Evolutionary conservation across 2,797 vertebrate genomes (phyloP).

Genomic region (Loris lydekkerianus): DNA sequence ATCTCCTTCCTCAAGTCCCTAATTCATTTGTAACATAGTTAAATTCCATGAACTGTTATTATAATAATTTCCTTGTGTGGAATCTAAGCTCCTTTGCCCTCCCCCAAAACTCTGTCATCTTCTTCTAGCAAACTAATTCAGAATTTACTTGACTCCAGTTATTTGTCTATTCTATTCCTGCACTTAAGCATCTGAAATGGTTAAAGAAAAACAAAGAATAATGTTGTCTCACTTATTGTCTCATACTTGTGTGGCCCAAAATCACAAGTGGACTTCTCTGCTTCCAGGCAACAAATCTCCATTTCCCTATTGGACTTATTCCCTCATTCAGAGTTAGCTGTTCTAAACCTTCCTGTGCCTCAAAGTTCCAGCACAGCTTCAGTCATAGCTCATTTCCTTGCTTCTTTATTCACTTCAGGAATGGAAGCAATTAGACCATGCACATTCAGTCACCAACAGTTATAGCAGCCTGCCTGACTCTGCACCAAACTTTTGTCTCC

Average conservation of each 20-base stretch:
- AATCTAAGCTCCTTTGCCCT: conserved; percentile 29
- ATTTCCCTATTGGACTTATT: not conserved
- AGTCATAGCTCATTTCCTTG: not conserved
- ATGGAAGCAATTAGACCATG: not conserved
- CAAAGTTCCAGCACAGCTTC: not conserved
- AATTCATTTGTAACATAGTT: conserved; percentile 1
- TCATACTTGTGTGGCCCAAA: not conserved
- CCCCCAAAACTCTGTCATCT: not conserved
- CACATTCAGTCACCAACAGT: not conserved
- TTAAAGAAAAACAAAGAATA: not conserved
- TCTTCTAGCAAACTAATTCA: conserved; percentile 1
- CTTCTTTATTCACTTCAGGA: not conserved
- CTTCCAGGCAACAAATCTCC: not conserved
- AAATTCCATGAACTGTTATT: conserved; percentile 10
- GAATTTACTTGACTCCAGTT: not conserved
- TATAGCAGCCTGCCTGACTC: not conserved
- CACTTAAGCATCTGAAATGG: conserved; percentile 20
- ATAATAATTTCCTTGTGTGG: conserved; percentile 15
- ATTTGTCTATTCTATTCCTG: conserved; percentile 23
- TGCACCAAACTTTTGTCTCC: not conserved
- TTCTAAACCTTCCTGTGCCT: not conserved
- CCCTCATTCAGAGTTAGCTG: not conserved
- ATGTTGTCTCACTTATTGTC: not conserved
- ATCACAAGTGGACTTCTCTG: not conserved
- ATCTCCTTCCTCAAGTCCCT: not conserved